Conservation (phyloP, 2,797 vertebrate species). For the Taenioides sp. region DNA sequence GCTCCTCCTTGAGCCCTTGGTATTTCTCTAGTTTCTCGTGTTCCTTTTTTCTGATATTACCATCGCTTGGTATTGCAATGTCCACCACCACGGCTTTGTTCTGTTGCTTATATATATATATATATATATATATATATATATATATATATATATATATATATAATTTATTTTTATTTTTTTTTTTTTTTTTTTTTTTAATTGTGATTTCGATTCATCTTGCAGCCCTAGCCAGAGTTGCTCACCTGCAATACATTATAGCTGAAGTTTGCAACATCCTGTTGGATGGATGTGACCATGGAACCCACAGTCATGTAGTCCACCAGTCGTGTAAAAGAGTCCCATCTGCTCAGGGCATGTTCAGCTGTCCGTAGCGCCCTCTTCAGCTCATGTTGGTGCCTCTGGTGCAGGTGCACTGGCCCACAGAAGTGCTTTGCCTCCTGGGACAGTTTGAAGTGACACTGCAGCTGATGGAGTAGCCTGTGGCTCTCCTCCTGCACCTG, state of each 20-base stretch:
- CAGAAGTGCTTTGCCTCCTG: constrained; percentile 24
- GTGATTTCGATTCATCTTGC: no score
- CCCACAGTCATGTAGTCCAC: constrained; percentile 78
- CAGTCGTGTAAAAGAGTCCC: constrained; percentile 78
- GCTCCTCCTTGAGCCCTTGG: no score
- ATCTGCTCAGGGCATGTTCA: constrained; percentile 60
- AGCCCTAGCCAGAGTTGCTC: constrained; percentile 16
- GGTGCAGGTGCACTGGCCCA: constrained; percentile 66
- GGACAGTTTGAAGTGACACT: constrained; percentile 58
- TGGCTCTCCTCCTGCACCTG: constrained; percentile 80
- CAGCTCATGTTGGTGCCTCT: constrained; percentile 50
- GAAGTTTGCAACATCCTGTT: constrained; percentile 67
- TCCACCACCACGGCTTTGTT: no score
- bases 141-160: no score
- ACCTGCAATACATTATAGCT: constrained; percentile 76
- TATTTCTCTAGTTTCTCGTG: no score
- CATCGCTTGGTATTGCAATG: no score
- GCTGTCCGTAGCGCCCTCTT: constrained; percentile 53
- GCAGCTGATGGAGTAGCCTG: constrained; percentile 67
- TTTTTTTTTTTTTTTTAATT: no score
- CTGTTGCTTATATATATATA: no score
- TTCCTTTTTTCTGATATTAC: no score
- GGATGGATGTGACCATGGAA: constrained; percentile 69
- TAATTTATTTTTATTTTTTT: no score
- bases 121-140: no score